Base-by-base conservation (phyloP, 1,140 invertebrate species). In the Sinonovacula constricta region DNA sequence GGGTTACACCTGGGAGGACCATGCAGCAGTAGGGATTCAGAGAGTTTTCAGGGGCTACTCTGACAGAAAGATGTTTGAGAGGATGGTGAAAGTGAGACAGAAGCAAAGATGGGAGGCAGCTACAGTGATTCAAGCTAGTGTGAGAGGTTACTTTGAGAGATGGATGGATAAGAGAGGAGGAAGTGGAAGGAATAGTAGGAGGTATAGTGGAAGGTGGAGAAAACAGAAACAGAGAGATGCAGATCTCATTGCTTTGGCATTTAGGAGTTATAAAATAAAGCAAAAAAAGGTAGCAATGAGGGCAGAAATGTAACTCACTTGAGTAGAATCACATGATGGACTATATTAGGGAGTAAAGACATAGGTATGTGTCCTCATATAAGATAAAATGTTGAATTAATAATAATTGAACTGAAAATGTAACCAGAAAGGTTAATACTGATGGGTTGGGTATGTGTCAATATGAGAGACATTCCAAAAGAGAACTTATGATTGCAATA, bases 11-110 rank as follows among this genome's bases (percentile, higher is more conserved):
- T 22, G 24, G 33, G 74, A 60, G 39, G 74, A 77, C 12, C 18
- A 34, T 30, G 74, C 74, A 22, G 74, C 66, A 22, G 60, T 77
- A 33, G 34, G 51, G 26, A 77, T 77, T 14, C 74, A 77, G 36
- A 68, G 60, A 45, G 62, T 30, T 18, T 77, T 68, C 28, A 77
- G 65, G 26, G 74, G 74, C 24, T 77, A 68, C 33, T 51, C 33
- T 68, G 53, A 60, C 22, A 59, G 66, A 36, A 75, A 66, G n/a
- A 15, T 66, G 1, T 75, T 65, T 49, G n/a, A 15, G 26, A 75
- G 51, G 49, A 51, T 59, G 12, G 36, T 66, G 15, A 31, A 3
- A 18, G 22, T 33, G 45, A 33, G 62, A 18, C 51, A 51, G 36
- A 77, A 51, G 31, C 14, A 36, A 22, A 33, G 28, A 26, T 0